phyloP scores from a whole-genome alignment of 2,113 vertebrate genomes.

The Malurus alboscapulatus region DNA sequence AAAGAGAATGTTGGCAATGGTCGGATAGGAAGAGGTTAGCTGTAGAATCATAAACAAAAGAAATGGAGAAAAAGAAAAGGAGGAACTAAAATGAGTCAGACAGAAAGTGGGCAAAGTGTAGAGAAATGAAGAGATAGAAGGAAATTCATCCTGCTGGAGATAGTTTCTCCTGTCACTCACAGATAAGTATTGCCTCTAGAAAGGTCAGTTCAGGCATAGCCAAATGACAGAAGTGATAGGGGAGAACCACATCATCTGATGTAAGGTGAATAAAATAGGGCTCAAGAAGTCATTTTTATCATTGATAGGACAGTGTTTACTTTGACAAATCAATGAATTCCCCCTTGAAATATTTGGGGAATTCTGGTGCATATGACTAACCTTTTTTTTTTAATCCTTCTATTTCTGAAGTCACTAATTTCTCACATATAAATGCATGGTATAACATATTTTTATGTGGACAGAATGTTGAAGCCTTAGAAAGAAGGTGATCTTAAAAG shows the following conservation, averaged over 20 bases:
- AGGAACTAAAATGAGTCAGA: background rate
- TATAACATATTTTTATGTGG: background rate
- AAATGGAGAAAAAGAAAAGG: background rate
- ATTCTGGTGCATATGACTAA: background rate
- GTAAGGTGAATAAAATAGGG: conserved; percentile 25
- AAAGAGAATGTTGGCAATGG: background rate
- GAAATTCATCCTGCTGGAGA: conserved; percentile 58
- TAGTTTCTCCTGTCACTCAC: conserved; percentile 64
- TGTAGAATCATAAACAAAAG: background rate
- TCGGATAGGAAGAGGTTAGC: background rate
- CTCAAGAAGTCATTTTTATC: conserved; percentile 6
- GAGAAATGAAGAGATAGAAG: conserved; percentile 45
- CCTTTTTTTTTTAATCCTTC: background rate
- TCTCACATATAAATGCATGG: background rate
- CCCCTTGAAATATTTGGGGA: background rate
- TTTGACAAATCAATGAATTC: conserved; percentile 12
- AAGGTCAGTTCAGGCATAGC: conserved; percentile 66
- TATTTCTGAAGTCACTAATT: background rate
- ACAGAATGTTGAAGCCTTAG: background rate
- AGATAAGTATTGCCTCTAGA: conserved; percentile 63
- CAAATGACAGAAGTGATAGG: conserved; percentile 61
- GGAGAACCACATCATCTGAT: conserved; percentile 45
- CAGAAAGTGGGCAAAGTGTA: conserved; percentile 26
- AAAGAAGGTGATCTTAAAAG: background rate
- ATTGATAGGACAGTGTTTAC: background rate